A percentile compares a stretch with the other conserved stretches of the same genome.
Evolutionary conservation across 2,888 invertebrate genomes (phyloP).

Genomic region (Sarcophaga variegata): DNA sequence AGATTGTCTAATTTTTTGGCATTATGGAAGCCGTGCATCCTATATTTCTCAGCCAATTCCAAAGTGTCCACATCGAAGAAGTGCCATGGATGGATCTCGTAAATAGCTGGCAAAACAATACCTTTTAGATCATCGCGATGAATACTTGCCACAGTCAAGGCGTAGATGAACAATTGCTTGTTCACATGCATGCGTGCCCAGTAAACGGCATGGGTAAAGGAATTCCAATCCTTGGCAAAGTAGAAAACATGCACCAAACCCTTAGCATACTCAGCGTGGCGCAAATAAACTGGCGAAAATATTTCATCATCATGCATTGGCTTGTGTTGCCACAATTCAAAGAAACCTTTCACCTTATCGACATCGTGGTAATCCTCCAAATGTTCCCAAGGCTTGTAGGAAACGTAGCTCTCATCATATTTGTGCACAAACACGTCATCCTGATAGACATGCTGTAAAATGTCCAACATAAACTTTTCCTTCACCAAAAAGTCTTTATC

Average conservation of each 20-base stretch:
- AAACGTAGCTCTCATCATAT: conserved; percentile 82
- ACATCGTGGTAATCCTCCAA: conserved; percentile 83
- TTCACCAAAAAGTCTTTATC: conserved; percentile 83
- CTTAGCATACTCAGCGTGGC: conserved; percentile 83
- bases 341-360: conserved; percentile 84
- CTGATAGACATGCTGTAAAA: conserved; percentile 85
- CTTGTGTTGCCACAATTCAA: conserved; percentile 84
- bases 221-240: conserved; percentile 88
- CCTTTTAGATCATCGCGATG: conserved; percentile 84
- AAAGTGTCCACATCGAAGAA: conserved; percentile 85
- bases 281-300: conserved; percentile 76
- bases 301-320: conserved; percentile 77
- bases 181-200: conserved; percentile 86
- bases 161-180: conserved; percentile 85
- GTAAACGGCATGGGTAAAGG: conserved; percentile 87
- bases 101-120: conserved; percentile 86
- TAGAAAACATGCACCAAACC: conserved; percentile 86
- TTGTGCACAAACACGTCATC: conserved; percentile 82
- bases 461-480: conserved; percentile 83
- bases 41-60: conserved; percentile 81
- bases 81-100: conserved; percentile 86
- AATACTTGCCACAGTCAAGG: conserved; percentile 84
- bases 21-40: conserved; percentile 84
- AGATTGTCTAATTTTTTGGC: conserved; percentile 82
- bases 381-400: conserved; percentile 85